Evolutionary conservation across 2,888 invertebrate species (phyloP).

Genomic region (Parnassius smintheus): DNA sequence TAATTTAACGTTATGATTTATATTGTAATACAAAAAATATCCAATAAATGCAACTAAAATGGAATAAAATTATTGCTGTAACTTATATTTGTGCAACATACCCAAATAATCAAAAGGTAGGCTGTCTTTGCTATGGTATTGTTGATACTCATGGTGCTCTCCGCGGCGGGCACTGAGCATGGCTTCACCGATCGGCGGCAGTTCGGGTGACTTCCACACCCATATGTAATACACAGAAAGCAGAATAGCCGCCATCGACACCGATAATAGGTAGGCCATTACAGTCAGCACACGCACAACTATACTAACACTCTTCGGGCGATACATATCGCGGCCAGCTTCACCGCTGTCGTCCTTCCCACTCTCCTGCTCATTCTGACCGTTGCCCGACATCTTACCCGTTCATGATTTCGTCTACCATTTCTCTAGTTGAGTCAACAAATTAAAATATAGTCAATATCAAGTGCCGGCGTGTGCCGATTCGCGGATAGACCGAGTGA

Average conservation of each 20-base stretch:
- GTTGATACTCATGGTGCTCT: slow-evolving; percentile 34
- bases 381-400: slow-evolving; percentile 56
- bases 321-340: slow-evolving; percentile 60
- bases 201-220: slow-evolving; percentile 87
- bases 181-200: slow-evolving; percentile 52
- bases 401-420: slow-evolving; percentile 18
- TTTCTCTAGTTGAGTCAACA: slow-evolving; percentile 28
- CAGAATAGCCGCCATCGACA: slow-evolving; percentile 91
- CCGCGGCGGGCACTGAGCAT: slow-evolving; percentile 39
- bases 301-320: slow-evolving; percentile 68
- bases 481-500: slow-evolving; percentile 56
- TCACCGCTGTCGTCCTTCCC: slow-evolving; percentile 60
- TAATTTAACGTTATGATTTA: too few relatives aligned
- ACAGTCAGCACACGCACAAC: slow-evolving; percentile 87
- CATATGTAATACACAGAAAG: slow-evolving; percentile 91
- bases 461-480: slow-evolving; percentile 46
- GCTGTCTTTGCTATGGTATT: slow-evolving; percentile 33
- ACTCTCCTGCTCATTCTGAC: slow-evolving; percentile 56
- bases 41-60: too few relatives aligned
- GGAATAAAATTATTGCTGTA: background rate
- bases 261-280: slow-evolving; percentile 90
- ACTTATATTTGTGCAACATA: slow-evolving; percentile 26
- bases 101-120: slow-evolving; percentile 36
- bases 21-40: too few relatives aligned
- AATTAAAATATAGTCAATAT: slow-evolving; percentile 36